Conservation (phyloP, 2,113 vertebrate genomes). For the Mormoops blainvillei region DNA sequence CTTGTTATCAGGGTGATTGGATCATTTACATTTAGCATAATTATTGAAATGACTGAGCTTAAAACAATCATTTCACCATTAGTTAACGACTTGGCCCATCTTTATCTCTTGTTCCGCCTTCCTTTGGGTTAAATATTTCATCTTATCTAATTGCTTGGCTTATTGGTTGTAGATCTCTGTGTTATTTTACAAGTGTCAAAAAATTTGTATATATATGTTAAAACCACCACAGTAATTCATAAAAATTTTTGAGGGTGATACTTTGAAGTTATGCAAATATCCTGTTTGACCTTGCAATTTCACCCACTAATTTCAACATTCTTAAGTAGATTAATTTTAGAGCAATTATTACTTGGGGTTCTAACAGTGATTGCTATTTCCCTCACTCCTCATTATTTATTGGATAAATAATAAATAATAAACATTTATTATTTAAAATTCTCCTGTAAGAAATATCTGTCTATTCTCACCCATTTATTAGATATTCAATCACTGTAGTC, state of each 20-base stretch:
- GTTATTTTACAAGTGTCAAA: neutral
- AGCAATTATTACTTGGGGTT: neutral
- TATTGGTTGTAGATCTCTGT: neutral
- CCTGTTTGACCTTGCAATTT: neutral
- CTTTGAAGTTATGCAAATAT: neutral
- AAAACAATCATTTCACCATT: neutral
- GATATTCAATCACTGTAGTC: neutral
- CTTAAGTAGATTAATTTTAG: neutral
- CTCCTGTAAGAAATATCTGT: neutral
- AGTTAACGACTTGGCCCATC: neutral
- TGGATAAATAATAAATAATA: too few relatives aligned
- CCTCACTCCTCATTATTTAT: neutral
- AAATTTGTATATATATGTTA: neutral
- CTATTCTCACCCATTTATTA: neutral
- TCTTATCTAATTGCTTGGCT: neutral
- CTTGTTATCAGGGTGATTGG: neutral
- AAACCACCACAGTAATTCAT: neutral
- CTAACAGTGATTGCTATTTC: neutral
- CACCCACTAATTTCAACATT: neutral
- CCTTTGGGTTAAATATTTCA: neutral
- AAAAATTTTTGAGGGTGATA: neutral
- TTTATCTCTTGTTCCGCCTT: neutral
- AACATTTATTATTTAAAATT: neutral
- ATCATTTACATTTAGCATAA: neutral
- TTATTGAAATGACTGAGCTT: neutral